Conservation (phyloP, 2,888 invertebrate species). For the Amphipoea oculea region DNA sequence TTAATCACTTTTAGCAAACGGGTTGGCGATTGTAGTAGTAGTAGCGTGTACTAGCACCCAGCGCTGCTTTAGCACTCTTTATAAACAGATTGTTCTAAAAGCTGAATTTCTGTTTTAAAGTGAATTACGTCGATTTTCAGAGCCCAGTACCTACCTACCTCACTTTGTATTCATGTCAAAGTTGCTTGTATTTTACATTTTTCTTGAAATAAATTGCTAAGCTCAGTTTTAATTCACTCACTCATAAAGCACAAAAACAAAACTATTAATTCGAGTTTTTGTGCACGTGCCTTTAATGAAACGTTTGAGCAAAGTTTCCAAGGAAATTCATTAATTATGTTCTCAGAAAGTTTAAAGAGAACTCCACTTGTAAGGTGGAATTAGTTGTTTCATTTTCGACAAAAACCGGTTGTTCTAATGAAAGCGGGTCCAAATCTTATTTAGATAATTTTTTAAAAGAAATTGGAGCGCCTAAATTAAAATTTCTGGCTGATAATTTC, state of each 20-base stretch:
- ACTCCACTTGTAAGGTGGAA: slow-evolving; percentile 50
- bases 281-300: slow-evolving; percentile 56
- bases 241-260: slow-evolving; percentile 45
- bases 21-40: not conserved
- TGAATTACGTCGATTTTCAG: not conserved
- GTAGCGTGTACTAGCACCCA: no score
- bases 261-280: slow-evolving; percentile 59
- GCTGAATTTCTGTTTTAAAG: not conserved
- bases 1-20: not conserved
- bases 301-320: slow-evolving; percentile 58
- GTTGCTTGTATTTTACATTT: slow-evolving; percentile 28
- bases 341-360: slow-evolving; percentile 58
- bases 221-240: slow-evolving; percentile 31
- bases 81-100: not conserved
- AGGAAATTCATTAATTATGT: slow-evolving; percentile 65
- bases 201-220: slow-evolving; percentile 35
- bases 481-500: not conserved
- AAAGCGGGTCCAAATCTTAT: slow-evolving; percentile 31
- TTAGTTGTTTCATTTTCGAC: slow-evolving; percentile 54
- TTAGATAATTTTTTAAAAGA: slow-evolving; percentile 20
- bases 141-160: not conserved
- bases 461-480: slow-evolving; percentile 20
- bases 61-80: not conserved
- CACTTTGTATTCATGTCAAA: slow-evolving; percentile 38
- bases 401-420: slow-evolving; percentile 40